Conservation (phyloP, 2,888 invertebrate species). For the Drosophila kuntzei region DNA sequence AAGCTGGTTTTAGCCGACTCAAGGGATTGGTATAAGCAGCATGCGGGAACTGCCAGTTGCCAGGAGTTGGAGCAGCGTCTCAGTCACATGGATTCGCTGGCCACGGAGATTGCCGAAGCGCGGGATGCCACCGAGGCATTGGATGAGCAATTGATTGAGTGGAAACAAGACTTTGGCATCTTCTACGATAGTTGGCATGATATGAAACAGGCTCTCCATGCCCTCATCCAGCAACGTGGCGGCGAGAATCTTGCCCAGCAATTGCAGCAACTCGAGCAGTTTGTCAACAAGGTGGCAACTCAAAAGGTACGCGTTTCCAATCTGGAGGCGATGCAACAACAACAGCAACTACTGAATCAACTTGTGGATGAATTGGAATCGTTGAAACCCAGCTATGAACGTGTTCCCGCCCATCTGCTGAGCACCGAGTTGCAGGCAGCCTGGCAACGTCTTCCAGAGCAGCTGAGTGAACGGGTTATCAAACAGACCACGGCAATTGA, state of each 20-base stretch:
- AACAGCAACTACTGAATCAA: constrained; percentile 80
- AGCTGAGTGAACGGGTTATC: constrained; percentile 83
- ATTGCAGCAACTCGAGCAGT: constrained; percentile 72
- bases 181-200: constrained; percentile 85
- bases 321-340: constrained; percentile 80
- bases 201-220: constrained; percentile 84
- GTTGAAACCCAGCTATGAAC: constrained; percentile 70
- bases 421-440: constrained; percentile 76
- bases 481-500: constrained; percentile 85
- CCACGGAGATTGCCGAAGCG: constrained; percentile 83
- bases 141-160: constrained; percentile 79
- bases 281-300: constrained; percentile 65
- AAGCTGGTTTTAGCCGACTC: constrained; percentile 85
- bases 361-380: constrained; percentile 78
- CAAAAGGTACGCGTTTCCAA: constrained; percentile 79
- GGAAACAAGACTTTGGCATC: constrained; percentile 84
- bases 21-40: constrained; percentile 85
- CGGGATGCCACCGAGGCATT: constrained; percentile 76
- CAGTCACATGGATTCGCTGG: constrained; percentile 85
- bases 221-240: constrained; percentile 85
- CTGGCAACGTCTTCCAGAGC: constrained; percentile 83
- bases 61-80: constrained; percentile 84
- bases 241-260: constrained; percentile 84
- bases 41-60: constrained; percentile 81
- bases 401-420: constrained; percentile 63